A percentile compares a stretch with the other conserved stretches of the same genome.
Conservation (phyloP, 1,140 invertebrate species). For the Rhyacophila brunnea region DNA sequence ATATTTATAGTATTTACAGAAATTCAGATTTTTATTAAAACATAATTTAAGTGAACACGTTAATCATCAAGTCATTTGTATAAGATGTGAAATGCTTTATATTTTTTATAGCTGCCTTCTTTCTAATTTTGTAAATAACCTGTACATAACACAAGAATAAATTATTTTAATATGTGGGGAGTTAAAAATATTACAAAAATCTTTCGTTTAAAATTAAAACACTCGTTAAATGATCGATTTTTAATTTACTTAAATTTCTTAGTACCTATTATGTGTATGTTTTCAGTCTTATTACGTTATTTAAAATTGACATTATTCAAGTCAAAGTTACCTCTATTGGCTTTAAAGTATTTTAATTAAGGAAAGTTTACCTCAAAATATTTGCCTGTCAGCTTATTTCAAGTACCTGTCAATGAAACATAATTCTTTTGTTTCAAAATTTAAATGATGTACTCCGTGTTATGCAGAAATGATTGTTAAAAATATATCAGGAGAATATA, state of each 20-base stretch:
- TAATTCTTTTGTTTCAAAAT: conserved; percentile 5
- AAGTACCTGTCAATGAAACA: conserved; percentile 3
- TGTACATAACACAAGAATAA: too few species aligned
- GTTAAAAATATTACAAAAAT: too few species aligned
- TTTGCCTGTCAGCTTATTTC: too few species aligned
- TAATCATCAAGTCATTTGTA: background rate
- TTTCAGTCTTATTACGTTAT: background rate
- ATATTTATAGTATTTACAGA: too few species aligned
- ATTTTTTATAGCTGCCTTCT: background rate
- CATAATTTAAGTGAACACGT: background rate
- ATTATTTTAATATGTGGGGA: too few species aligned
- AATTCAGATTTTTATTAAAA: too few species aligned
- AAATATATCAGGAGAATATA: conserved; percentile 21
- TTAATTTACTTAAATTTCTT: too few species aligned
- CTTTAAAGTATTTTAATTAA: conserved; percentile 2
- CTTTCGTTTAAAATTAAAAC: too few species aligned
- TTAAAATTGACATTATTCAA: background rate
- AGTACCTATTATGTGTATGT: too few species aligned
- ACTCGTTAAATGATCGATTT: too few species aligned
- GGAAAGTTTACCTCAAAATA: background rate
- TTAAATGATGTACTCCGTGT: conserved; percentile 2
- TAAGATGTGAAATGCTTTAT: background rate
- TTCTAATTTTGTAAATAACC: too few species aligned
- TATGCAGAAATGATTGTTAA: background rate
- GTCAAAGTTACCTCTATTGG: background rate